These are phyloP conservation scores for Zygothrica quintamaculata DNA, from an alignment of 2,888 invertebrate species.

Conservation along the genomic window DNA sequence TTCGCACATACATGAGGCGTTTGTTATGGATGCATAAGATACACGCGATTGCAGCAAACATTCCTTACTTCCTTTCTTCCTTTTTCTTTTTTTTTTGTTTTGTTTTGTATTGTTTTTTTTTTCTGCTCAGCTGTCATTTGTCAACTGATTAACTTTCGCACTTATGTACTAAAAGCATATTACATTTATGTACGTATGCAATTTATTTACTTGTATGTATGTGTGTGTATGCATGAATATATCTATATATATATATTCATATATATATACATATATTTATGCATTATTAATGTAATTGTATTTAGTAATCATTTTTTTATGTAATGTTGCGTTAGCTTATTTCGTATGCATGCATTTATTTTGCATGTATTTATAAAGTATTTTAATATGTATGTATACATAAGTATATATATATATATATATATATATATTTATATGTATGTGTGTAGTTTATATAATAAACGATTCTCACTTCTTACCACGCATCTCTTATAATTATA, in stretches of 20 bases:
- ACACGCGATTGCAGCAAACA: slow-evolving; percentile 11
- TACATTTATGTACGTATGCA: slow-evolving; percentile 45
- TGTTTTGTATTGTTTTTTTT: background rate
- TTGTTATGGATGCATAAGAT: slow-evolving; percentile 15
- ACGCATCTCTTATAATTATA: slow-evolving; percentile 38
- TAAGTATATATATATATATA: slow-evolving; percentile 19
- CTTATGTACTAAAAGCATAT: slow-evolving; percentile 71
- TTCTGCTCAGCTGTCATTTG: slow-evolving; percentile 2
- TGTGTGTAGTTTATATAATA: slow-evolving; percentile 61
- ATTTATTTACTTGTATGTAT: slow-evolving; percentile 21
- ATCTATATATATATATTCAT: slow-evolving; percentile 53
- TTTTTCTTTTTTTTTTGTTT: slow-evolving; percentile 6
- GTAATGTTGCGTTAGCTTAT: slow-evolving; percentile 63
- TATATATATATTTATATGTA: slow-evolving; percentile 20
- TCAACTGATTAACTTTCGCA: slow-evolving; percentile 43
- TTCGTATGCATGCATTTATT: slow-evolving; percentile 26
- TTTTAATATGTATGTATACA: slow-evolving; percentile 29
- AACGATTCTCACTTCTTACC: slow-evolving; percentile 52
- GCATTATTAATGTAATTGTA: slow-evolving; percentile 55
- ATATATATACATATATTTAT: slow-evolving; percentile 38
- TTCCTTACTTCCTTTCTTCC: background rate
- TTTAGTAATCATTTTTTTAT: slow-evolving; percentile 57
- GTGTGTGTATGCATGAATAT: slow-evolving; percentile 49
- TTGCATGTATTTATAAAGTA: slow-evolving; percentile 28
- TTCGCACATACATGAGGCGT: slow-evolving; percentile 50